Conservation (phyloP, 2,888 invertebrate species). For the Pseudococcus jackbeardsleyi region DNA sequence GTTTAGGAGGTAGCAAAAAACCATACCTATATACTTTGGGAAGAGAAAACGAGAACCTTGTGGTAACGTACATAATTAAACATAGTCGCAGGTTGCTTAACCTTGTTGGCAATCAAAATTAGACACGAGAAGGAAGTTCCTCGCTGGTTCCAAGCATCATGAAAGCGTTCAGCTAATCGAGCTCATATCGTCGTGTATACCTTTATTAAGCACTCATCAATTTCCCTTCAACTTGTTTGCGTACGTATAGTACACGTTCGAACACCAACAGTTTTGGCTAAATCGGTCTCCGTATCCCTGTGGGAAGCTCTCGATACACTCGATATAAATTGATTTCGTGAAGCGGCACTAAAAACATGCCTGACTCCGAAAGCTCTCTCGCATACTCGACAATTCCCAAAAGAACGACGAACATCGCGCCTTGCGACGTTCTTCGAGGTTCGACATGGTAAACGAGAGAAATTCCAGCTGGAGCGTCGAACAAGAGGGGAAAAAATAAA, state of each 20-base stretch:
- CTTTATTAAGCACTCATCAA: constrained; percentile 30
- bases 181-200: neutral
- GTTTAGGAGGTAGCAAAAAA: no score
- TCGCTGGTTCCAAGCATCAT: no score
- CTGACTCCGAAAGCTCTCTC: neutral
- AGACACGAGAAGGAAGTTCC: no score
- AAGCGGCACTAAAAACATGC: constrained; percentile 9
- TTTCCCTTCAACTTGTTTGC: neutral
- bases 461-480: neutral
- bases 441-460: neutral
- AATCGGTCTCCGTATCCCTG: neutral
- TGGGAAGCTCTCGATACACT: neutral
- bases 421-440: neutral
- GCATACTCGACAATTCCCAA: neutral
- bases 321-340: constrained; percentile 18
- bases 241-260: neutral
- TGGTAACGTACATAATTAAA: no score
- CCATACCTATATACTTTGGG: no score
- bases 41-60: no score
- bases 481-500: neutral
- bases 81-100: no score
- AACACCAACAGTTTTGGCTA: neutral
- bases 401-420: constrained; percentile 6
- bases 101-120: no score
- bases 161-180: neutral